Base-by-base conservation (phyloP, 1,140 invertebrate genomes). In the Zaprionus taronus region DNA sequence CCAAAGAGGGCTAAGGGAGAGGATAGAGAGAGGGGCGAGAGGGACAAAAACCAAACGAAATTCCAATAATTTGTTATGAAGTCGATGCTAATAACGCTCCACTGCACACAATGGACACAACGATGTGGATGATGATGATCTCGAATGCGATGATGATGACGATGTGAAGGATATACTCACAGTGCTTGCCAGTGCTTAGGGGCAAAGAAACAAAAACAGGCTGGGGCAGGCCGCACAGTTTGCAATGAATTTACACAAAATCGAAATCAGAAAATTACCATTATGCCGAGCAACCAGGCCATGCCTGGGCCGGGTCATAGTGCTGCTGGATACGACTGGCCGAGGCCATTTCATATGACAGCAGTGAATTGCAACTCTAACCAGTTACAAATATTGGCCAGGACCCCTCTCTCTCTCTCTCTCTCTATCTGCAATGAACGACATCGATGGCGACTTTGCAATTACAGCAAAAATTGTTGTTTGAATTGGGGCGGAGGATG, bases 201-300 rank as follows among this genome's bases (percentile, higher is more conserved):
- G 67, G 20, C 65, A 64, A 64, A 44, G 64, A 31, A 44, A 68
- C 66, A 67, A 65, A 38, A 49, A 44, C 67, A 83, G 62, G 44
- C 6, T 44, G 20, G 64, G 34, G 70, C 60, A 60, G 61, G 53
- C 64, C 64, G 31, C 65, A 57, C 66, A 77, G 83, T 72, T 70
- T 77, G 85, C 85, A 84, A 90, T 89, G 84, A 89, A 89, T 89
- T 89, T 90, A 89, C 84, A 89, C 84, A 89, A 89, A 89, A 89
- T 89, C 84, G 84, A 89, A 89, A 89, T 89, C 84, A 81, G 84
- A 89, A 89, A 89, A 89, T 89, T 89, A 90, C 84, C 84, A 89
- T 89, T 89, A 89, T 84, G 85, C 79, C 64, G 55, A 77, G 57
- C 80, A 83, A 78, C 69, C 75, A 71, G 73, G 75, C 79, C 83